Percentiles rank a stretch among this genome's conserved stretches.
These are phyloP conservation scores for Drosophila meridionalis DNA, from an alignment of 2,888 invertebrate genomes.

Conservation along the genomic window DNA sequence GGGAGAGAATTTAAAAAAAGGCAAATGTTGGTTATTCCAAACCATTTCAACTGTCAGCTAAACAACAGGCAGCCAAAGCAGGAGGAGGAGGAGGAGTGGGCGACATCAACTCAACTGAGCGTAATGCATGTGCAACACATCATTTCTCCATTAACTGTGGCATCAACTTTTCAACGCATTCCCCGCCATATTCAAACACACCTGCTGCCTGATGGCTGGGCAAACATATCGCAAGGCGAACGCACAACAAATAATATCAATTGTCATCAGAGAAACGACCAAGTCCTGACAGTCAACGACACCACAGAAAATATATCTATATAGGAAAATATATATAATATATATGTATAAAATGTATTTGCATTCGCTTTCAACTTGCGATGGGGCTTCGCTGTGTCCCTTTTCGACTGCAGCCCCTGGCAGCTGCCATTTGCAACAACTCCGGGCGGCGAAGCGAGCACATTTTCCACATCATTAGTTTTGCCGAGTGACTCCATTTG, in stretches of 20 bases:
- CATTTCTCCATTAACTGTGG: constrained; percentile 32
- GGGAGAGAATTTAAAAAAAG: background rate
- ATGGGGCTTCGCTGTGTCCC: constrained; percentile 28
- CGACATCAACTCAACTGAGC: background rate
- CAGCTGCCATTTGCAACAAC: constrained; percentile 54
- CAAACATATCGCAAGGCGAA: constrained; percentile 56
- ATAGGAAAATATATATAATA: constrained; percentile 9
- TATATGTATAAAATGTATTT: constrained; percentile 28
- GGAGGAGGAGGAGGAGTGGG: no score
- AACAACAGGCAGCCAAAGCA: background rate
- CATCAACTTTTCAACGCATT: constrained; percentile 7
- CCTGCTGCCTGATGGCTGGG: constrained; percentile 29
- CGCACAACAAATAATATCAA: constrained; percentile 73
- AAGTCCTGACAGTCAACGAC: constrained; percentile 20
- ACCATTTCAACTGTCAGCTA: constrained; percentile 6
- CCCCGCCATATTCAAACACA: constrained; percentile 10
- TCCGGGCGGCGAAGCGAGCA: constrained; percentile 51
- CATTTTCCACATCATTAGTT: constrained; percentile 83
- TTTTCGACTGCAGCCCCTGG: constrained; percentile 17
- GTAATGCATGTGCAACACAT: constrained; percentile 19
- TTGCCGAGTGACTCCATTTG: constrained; percentile 77
- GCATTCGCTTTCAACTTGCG: constrained; percentile 53
- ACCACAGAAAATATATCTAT: constrained; percentile 27
- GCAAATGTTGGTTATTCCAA: background rate
- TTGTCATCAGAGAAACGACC: constrained; percentile 60